Conservation (phyloP, 2,113 vertebrate species). For the Lontra canadensis region DNA sequence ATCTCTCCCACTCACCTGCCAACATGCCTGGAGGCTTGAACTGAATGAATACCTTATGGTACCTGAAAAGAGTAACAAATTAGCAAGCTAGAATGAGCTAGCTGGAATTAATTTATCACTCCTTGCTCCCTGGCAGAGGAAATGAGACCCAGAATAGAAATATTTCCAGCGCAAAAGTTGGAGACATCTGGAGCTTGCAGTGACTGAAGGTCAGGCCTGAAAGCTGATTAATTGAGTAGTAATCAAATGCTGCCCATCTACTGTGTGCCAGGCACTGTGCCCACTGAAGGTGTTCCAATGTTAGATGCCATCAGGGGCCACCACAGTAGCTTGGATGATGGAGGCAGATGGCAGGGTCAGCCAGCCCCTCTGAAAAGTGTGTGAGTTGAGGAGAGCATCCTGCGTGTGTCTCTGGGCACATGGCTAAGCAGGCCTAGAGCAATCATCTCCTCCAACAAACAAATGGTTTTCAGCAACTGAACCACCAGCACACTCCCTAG, state of each 20-base stretch:
- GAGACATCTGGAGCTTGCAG: neutral
- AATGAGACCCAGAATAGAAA: neutral
- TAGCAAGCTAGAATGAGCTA: neutral
- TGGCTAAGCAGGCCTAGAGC: neutral
- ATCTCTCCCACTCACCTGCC: neutral
- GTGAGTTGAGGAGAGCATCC: fast-evolving
- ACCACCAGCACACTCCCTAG: too few relatives aligned
- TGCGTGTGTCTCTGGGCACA: neutral
- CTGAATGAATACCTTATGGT: neutral
- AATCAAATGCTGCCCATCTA: neutral
- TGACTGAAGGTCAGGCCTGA: neutral
- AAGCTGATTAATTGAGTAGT: neutral
- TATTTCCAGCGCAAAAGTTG: neutral
- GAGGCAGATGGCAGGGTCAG: neutral
- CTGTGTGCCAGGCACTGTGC: neutral
- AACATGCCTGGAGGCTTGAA: neutral
- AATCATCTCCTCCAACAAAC: neutral
- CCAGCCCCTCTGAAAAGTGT: neutral
- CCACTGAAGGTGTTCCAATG: neutral
- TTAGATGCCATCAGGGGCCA: too few relatives aligned
- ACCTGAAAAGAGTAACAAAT: neutral
- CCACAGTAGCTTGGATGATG: neutral
- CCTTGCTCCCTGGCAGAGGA: neutral
- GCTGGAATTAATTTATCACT: neutral
- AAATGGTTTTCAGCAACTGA: neutral